Conservation (phyloP, 1,140 invertebrate genomes). For the Macrosteles quadrilineatus region DNA sequence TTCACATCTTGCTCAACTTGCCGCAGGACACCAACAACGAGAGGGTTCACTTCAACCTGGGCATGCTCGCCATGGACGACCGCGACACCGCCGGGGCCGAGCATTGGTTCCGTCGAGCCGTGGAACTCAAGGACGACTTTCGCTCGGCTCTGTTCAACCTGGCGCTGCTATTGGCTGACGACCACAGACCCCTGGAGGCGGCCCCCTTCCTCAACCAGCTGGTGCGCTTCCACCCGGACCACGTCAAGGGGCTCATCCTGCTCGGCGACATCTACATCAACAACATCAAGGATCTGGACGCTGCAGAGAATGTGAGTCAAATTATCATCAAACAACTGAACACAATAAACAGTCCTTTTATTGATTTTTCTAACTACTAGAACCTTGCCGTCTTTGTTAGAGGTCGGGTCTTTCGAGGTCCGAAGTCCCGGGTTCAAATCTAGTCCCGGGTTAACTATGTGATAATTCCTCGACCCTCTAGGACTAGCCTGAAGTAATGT, state of each 20-base stretch:
- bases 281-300: constrained; percentile 90
- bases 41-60: constrained; percentile 90
- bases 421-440: no score
- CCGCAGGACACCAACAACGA: constrained; percentile 72
- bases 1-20: no score
- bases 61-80: constrained; percentile 96
- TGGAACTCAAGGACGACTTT: constrained; percentile 83
- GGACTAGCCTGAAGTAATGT: no score
- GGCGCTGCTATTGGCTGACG: constrained; percentile 85
- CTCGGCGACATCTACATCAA: constrained; percentile 97
- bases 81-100: constrained; percentile 84
- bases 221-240: constrained; percentile 88
- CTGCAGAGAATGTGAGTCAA: constrained; percentile 85
- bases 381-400: no score
- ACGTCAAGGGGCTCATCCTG: constrained; percentile 92
- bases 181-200: constrained; percentile 85
- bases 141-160: constrained; percentile 93
- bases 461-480: no score
- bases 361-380: no score
- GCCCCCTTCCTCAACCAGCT: constrained; percentile 91
- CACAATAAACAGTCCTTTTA: no score
- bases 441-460: no score
- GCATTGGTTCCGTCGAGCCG: constrained; percentile 83
- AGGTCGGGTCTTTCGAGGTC: no score
- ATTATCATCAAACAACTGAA: no score